A percentile compares a stretch with the other conserved stretches of the same genome.
Evolutionary conservation across 2,888 invertebrate species (phyloP).

Genomic region (Tetheella fluctuosa): DNA sequence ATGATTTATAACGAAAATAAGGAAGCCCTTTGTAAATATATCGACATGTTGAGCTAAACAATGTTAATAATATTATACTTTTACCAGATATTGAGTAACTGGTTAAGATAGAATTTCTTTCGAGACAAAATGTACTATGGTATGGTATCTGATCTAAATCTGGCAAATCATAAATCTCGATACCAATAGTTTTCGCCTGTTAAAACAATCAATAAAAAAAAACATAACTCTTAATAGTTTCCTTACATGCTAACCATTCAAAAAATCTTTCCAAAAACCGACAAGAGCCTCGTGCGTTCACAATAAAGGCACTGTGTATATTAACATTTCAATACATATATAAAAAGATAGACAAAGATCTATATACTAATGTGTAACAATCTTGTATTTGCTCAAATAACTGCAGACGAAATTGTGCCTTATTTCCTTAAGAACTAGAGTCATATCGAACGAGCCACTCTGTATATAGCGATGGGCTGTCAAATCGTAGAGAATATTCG

Average conservation of each 20-base stretch:
- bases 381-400: slow-evolving; percentile 13
- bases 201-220: slow-evolving; percentile 7
- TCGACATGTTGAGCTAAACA: no score
- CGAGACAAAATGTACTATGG: no score
- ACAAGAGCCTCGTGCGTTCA: slow-evolving; percentile 40
- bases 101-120: no score
- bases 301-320: slow-evolving; percentile 50
- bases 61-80: no score
- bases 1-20: slow-evolving; percentile 43
- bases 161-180: neutral
- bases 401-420: slow-evolving; percentile 37
- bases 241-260: slow-evolving; percentile 49
- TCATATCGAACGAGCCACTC: neutral
- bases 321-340: slow-evolving; percentile 43
- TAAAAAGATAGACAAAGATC: slow-evolving; percentile 35
- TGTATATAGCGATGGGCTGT: neutral
- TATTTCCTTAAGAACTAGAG: slow-evolving; percentile 45
- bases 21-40: slow-evolving; percentile 44
- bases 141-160: no score
- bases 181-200: neutral
- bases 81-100: no score
- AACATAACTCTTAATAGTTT: slow-evolving; percentile 24
- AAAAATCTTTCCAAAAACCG: slow-evolving; percentile 51
- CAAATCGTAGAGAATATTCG: neutral
- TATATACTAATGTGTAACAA: slow-evolving; percentile 30